A percentile compares a stretch with the other conserved stretches of the same genome.
Conservation (phyloP, 1,140 invertebrate species). For the Dreissena rostriformis region DNA sequence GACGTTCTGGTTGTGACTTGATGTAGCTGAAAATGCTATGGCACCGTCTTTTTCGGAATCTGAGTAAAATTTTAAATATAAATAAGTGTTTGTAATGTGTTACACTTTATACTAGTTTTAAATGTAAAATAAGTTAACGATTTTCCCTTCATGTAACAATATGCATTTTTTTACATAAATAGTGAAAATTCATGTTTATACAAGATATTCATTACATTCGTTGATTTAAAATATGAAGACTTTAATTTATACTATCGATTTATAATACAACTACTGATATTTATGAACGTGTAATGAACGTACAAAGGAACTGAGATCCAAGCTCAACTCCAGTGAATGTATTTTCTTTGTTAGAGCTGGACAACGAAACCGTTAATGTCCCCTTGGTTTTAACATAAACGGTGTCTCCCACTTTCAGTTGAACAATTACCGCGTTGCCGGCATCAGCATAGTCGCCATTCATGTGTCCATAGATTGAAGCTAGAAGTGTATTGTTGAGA, state of each 20-base stretch:
- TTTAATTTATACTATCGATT: no score
- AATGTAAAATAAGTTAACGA: no score
- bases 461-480: constrained; percentile 28
- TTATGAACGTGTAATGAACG: no score
- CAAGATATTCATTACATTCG: neutral
- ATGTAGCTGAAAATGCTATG: constrained; percentile 24
- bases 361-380: constrained; percentile 12
- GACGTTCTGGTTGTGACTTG: constrained; percentile 15
- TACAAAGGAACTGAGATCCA: constrained; percentile 13
- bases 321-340: constrained; percentile 44
- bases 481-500: constrained; percentile 8
- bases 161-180: neutral
- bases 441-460: constrained; percentile 28
- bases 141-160: neutral
- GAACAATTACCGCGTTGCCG: constrained; percentile 33
- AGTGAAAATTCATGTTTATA: neutral
- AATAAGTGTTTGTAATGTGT: no score
- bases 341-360: neutral
- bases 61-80: neutral
- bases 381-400: constrained; percentile 12
- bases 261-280: no score
- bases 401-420: constrained; percentile 26
- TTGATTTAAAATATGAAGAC: neutral
- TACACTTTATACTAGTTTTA: neutral
- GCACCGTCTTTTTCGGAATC: neutral